Base-by-base conservation (phyloP, 2,888 invertebrate species). In the Acleris sparsana region DNA sequence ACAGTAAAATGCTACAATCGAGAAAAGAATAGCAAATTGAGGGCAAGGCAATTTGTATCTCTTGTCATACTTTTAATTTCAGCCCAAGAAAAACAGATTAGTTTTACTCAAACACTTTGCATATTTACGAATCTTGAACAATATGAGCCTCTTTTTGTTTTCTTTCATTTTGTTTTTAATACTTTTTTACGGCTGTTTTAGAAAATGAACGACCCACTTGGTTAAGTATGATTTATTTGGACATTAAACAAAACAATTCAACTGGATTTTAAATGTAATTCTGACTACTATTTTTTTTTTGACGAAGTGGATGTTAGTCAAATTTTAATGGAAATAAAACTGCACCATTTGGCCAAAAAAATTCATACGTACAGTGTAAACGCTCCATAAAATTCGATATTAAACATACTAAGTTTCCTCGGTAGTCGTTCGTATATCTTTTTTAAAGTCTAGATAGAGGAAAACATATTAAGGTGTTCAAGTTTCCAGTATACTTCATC, bases 1-100 rank as follows among this genome's bases (percentile, higher is more conserved):
- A 86, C 84, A 86, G 87, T 87, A 83, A 84, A 86, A 85, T 22
- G 84, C 80, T 79, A 75, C 80, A 84, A 80, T 80, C 80, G 78
- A 79, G 79, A 85, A 81, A 80, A 81, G 76, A 78, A 64, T 49
- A 64, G 80, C 80, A 83, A 87, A 88, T 87, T 85, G 88, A 85
- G 85, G 85, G 81, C 78, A 77, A 80, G 83, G 83, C 85, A 88
- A 88, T 89, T 86, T 89, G 84, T 88, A 88, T 85, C 82, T 85
- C 82, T 86, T 85, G 86, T 88, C 88, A 88, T 87, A 86, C 84
- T 89, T 86, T 89, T 89, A 89, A 89, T 89, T 88, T 87, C 79
- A 86, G 83, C 80, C 78, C 75, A 78, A 81, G 83, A 80, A 80
- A 84, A 84, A 86, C 85, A 87, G 85, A 86, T 87, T 85, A 85